Evolutionary conservation across 2,113 vertebrate species (phyloP).

Genomic region (Dromas ardeola): DNA sequence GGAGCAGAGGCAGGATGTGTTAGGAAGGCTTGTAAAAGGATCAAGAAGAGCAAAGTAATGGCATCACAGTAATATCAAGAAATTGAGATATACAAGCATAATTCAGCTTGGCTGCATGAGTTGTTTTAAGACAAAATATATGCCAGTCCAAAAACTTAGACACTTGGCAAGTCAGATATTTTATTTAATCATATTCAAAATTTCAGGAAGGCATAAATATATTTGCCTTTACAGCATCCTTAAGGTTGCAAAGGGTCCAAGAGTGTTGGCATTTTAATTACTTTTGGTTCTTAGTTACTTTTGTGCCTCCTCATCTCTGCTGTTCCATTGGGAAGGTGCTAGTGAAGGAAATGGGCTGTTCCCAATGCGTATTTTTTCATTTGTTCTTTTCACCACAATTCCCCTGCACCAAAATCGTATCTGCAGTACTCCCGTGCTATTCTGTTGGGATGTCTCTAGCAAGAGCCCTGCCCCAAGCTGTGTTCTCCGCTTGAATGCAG

Average conservation of each 20-base stretch:
- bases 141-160: neutral
- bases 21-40: neutral
- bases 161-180: neutral
- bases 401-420: neutral
- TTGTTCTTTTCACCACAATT: neutral
- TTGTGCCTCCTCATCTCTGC: neutral
- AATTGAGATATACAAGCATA: neutral
- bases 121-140: neutral
- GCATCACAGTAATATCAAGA: neutral
- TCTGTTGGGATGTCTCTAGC: neutral
- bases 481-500: neutral
- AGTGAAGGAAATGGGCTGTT: neutral
- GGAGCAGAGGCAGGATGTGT: neutral
- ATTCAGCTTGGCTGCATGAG: neutral
- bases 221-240: neutral
- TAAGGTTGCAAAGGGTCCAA: neutral
- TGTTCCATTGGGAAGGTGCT: neutral
- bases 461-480: neutral
- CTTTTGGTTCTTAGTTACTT: neutral
- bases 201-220: neutral
- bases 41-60: neutral
- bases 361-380: neutral
- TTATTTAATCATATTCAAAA: neutral
- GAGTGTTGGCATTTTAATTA: neutral
- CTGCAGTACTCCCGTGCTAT: neutral